Base-by-base conservation (phyloP, 2,888 invertebrate genomes). In the Gibbula magus region DNA sequence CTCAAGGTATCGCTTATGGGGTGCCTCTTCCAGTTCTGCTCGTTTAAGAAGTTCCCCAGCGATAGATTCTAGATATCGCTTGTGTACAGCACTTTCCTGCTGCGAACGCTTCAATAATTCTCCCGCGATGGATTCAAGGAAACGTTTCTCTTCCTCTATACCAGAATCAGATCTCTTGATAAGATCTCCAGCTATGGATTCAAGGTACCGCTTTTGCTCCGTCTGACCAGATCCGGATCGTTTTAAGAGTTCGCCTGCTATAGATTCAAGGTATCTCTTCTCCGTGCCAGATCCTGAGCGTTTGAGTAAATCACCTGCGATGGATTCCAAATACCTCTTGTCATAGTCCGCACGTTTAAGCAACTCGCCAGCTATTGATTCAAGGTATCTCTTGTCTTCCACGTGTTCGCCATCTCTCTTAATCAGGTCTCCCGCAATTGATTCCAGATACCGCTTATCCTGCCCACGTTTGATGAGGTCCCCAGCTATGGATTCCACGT, bases 181-280 rank as follows among this genome's bases (percentile, higher is more conserved):
- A 20, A 74, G 51, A 52, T 74, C 74, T 25, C 74, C 74, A 10
- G 74, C 74, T 20, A 74, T 74, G 52, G 74, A 74, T 22, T 74
- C 74, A 20, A 74, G 51, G 18, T 51, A 74, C 8, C 74, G 74
- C 22, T 74, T 74, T 16, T 74, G 16, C 16, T 61, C 61, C 3
- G 8, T 32, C 29, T 61, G 25, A 51, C 51, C 25, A 20, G 74
- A 51, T 13, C 51, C 52, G 20, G 74, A 39, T 25, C 74, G n/a
- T 25, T 74, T 74, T 20, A 74, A 25, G 8, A 74, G 52, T 22
- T 74, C 74, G 1, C 45, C 45, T 22, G 74, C 74, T 45, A 74
- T 74, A 8, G 74, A 74, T 51, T 74, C 74, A 13, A 74, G 52
- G 25, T 45, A 74, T 22, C 74, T 51, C 18, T 74, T 74, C 51